phyloP scores from a whole-genome alignment of 2,113 vertebrate genomes.

The Synchiropus splendidus region DNA sequence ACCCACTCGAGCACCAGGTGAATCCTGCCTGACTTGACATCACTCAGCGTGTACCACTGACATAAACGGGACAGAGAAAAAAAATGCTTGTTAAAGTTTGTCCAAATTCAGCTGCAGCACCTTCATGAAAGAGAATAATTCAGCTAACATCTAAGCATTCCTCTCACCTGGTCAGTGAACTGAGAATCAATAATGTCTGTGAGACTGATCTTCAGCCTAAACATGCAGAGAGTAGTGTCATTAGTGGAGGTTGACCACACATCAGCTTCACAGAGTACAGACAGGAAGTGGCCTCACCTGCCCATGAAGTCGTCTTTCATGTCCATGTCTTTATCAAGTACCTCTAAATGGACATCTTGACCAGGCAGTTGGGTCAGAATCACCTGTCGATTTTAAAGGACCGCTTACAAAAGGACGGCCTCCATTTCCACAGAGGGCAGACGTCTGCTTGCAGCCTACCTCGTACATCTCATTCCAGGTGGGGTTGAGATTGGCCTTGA shows the following conservation, averaged over 20 bases:
- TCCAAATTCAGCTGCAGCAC: too few species aligned
- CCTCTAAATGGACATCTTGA: constrained; percentile 76
- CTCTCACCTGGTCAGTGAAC: constrained; percentile 73
- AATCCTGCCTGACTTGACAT: constrained; percentile 78
- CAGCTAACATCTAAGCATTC: not conserved
- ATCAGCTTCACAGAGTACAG: not conserved
- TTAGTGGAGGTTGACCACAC: not conserved
- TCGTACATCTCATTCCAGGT: constrained; percentile 88
- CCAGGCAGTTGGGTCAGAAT: constrained; percentile 76
- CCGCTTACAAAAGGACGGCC: not conserved
- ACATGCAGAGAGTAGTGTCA: not conserved
- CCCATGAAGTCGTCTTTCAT: constrained; percentile 87
- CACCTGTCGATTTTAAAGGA: constrained; percentile 59
- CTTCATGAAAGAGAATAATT: too few species aligned
- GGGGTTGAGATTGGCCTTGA: constrained; percentile 80
- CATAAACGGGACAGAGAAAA: constrained; percentile 3
- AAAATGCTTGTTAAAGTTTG: not conserved
- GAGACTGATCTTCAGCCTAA: constrained; percentile 77
- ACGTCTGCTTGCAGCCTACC: constrained; percentile 51
- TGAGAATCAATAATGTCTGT: constrained; percentile 70
- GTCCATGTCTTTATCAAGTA: constrained; percentile 86
- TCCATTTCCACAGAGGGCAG: too few species aligned
- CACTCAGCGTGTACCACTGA: constrained; percentile 81
- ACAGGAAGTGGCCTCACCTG: constrained; percentile 53
- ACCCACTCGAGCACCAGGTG: constrained; percentile 80